Evolutionary conservation across 2,888 invertebrate species (phyloP).

Genomic region (Sinohyriopsis cumingii): DNA sequence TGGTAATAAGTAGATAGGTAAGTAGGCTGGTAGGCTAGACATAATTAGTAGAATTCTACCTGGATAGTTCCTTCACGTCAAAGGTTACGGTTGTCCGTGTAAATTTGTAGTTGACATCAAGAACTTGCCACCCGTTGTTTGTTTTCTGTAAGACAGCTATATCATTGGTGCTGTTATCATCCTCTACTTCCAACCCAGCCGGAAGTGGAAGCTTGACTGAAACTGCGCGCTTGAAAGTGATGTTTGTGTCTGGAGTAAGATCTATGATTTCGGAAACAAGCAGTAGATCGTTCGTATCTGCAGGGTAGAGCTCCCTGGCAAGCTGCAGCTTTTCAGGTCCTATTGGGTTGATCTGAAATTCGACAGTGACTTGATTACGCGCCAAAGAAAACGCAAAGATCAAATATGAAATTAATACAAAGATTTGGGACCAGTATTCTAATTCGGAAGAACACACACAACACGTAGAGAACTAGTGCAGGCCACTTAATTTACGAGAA

Average conservation of each 20-base stretch:
- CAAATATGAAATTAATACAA: no score
- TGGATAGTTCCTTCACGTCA: conserved; percentile 61
- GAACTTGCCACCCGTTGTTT: conserved; percentile 57
- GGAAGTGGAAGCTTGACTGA: conserved; percentile 70
- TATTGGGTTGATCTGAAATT: conserved; percentile 58
- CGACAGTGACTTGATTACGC: no score
- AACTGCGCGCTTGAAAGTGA: conserved; percentile 59
- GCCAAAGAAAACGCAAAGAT: no score
- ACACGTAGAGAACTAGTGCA: no score
- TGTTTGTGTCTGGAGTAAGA: conserved; percentile 38
- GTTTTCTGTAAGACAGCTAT: conserved; percentile 61
- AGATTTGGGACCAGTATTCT: no score
- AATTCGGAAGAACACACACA: no score
- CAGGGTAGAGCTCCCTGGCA: conserved; percentile 49
- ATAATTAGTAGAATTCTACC: conserved; percentile 42
- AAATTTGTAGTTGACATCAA: conserved; percentile 62
- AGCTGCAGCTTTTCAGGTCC: conserved; percentile 53
- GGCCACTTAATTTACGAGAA: no score
- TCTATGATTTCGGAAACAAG: conserved; percentile 62
- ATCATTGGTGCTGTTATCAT: conserved; percentile 52
- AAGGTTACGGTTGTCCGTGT: conserved; percentile 62
- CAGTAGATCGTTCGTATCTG: conserved; percentile 61
- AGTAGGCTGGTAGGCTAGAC: background rate
- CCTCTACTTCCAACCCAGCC: conserved; percentile 53
- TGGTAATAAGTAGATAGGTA: no score